Evolutionary conservation across 2,113 vertebrate species (phyloP).

Genomic region (Percina caprodes): DNA sequence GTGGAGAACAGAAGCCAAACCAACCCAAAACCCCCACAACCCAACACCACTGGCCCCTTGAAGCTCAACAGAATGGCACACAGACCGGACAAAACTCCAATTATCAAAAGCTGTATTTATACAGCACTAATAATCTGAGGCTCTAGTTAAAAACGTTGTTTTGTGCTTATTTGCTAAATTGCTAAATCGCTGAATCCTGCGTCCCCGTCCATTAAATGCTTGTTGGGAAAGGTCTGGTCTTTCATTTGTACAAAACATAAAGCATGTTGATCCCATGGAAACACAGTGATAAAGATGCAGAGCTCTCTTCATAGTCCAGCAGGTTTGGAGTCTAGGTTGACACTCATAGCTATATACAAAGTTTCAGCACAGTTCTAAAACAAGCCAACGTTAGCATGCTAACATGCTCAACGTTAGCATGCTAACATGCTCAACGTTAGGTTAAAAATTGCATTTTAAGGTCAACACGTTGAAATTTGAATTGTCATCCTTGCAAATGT

Average conservation of each 20-base stretch:
- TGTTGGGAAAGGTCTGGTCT: not conserved
- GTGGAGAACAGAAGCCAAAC: slow-evolving; percentile 12
- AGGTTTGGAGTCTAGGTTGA: not conserved
- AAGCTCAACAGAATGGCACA: slow-evolving; percentile 43
- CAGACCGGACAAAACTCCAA: slow-evolving; percentile 17
- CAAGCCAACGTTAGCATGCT: no score
- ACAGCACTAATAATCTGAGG: slow-evolving; percentile 35
- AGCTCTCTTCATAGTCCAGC: not conserved
- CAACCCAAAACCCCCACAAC: not conserved
- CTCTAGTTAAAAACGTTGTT: not conserved
- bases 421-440: no score
- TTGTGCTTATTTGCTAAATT: slow-evolving; percentile 43
- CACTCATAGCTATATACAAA: not conserved
- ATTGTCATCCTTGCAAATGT: no score
- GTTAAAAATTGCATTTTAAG: no score
- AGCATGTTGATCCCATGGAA: not conserved
- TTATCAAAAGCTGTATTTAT: slow-evolving; percentile 26
- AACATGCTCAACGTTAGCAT: no score
- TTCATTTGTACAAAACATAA: slow-evolving; percentile 9
- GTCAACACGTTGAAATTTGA: no score
- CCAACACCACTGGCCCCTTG: slow-evolving; percentile 30
- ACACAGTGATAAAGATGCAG: slow-evolving; percentile 15
- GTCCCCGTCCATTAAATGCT: not conserved
- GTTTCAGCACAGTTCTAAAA: not conserved
- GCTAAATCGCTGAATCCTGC: not conserved